Percentiles rank a stretch among this genome's conserved stretches.
phyloP scores from a whole-genome alignment of 2,888 invertebrate species.

The Hirtodrosophila confusa region DNA sequence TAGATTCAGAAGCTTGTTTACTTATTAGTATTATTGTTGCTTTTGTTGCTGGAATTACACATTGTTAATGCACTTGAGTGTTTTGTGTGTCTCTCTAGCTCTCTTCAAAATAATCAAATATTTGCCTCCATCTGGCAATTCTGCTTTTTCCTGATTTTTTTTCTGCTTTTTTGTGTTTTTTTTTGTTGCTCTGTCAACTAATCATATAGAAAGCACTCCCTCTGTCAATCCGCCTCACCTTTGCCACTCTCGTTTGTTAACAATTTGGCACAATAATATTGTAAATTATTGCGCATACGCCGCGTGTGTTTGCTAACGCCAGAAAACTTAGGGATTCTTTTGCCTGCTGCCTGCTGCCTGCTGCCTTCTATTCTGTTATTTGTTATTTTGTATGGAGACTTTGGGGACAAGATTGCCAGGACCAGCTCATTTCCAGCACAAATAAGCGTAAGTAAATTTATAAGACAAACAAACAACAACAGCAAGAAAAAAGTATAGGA shows the following conservation, averaged over 20 bases:
- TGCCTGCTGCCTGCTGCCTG: background rate
- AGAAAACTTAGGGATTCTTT: conserved; percentile 36
- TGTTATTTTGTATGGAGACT: conserved; percentile 29
- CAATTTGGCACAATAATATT: conserved; percentile 68
- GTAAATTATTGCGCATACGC: conserved; percentile 75
- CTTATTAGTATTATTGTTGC: conserved; percentile 8
- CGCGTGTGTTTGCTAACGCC: conserved; percentile 61
- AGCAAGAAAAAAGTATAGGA: conserved; percentile 25
- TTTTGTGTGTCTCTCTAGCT: conserved; percentile 1
- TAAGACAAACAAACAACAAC: conserved; percentile 74
- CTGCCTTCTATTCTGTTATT: background rate
- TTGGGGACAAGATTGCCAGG: conserved; percentile 46
- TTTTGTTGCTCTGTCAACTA: conserved; percentile 64
- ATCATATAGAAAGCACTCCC: conserved; percentile 69
- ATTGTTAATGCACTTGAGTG: conserved; percentile 36
- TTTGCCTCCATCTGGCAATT: conserved; percentile 45
- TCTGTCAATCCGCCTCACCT: conserved; percentile 31
- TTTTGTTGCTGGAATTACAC: conserved; percentile 30
- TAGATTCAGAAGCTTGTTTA: conserved; percentile 22
- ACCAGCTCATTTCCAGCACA: conserved; percentile 72
- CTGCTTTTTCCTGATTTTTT: conserved; percentile 26
- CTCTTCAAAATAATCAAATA: conserved; percentile 29
- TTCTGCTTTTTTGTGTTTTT: background rate
- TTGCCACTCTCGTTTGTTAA: conserved; percentile 12
- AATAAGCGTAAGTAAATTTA: conserved; percentile 79